Evolutionary conservation across 2,888 invertebrate species (phyloP).

Genomic region (Blera fallax): DNA sequence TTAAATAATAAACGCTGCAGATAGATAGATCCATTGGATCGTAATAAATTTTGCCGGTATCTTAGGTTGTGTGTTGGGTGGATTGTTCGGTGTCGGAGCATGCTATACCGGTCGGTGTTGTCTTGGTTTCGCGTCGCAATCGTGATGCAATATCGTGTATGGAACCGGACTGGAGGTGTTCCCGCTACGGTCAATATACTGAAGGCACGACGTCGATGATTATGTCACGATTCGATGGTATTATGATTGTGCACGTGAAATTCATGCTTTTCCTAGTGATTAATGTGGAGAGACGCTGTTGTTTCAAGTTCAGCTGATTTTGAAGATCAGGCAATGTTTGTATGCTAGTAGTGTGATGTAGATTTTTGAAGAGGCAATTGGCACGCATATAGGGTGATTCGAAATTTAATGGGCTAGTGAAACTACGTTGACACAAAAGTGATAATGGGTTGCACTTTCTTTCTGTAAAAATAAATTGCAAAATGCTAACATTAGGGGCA

Average conservation of each 20-base stretch:
- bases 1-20: conserved; percentile 55
- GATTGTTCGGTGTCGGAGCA: background rate
- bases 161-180: conserved; percentile 14
- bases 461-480: no score
- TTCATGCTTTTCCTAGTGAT: conserved; percentile 42
- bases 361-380: background rate
- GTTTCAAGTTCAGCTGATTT: conserved; percentile 40
- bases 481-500: no score
- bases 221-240: conserved; percentile 51
- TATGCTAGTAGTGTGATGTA: background rate
- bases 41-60: conserved; percentile 14
- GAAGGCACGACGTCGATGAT: conserved; percentile 15
- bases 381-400: background rate
- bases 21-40: conserved; percentile 20
- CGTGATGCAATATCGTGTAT: conserved; percentile 59
- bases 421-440: no score
- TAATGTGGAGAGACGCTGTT: conserved; percentile 15
- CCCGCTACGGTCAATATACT: conserved; percentile 46
- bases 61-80: conserved; percentile 46
- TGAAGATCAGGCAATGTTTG: conserved; percentile 14
- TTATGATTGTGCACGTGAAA: conserved; percentile 29
- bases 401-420: no score
- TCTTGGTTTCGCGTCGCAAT: conserved; percentile 28
- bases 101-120: conserved; percentile 27
- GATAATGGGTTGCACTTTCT: no score